A percentile compares a stretch with the other conserved stretches of the same genome.
Conservation (phyloP, 2,797 vertebrate genomes). For the Phylloscopus collybita region DNA sequence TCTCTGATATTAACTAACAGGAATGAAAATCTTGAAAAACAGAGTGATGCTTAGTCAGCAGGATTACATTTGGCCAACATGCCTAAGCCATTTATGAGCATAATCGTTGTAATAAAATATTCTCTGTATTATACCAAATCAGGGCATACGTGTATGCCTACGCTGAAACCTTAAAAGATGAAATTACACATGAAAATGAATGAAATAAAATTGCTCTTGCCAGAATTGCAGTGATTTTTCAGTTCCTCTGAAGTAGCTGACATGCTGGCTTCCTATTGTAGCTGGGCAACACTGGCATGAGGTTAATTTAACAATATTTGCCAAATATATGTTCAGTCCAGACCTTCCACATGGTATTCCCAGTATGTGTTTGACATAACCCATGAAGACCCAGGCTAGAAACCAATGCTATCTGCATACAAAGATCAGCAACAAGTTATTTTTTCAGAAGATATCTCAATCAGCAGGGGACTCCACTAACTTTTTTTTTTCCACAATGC, state of each 20-base stretch:
- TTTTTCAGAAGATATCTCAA: constrained; percentile 89
- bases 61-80: background rate
- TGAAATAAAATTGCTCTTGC: background rate
- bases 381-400: constrained; percentile 74
- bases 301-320: constrained; percentile 74
- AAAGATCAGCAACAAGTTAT: constrained; percentile 63
- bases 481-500: constrained; percentile 67
- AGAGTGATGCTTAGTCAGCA: background rate
- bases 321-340: constrained; percentile 84
- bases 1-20: background rate
- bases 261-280: constrained; percentile 60
- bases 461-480: constrained; percentile 83
- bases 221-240: background rate
- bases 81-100: background rate
- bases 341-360: constrained; percentile 77
- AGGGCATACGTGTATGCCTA: background rate
- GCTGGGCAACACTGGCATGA: constrained; percentile 85
- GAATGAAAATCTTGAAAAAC: background rate
- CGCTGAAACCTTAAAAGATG: background rate
- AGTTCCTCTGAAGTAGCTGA: background rate
- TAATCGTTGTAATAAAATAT: background rate
- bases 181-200: background rate
- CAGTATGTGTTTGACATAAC: constrained; percentile 81
- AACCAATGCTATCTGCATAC: constrained; percentile 56
- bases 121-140: background rate